Conservation (phyloP, 2,113 vertebrate genomes). For the Cichladusa arquata region DNA sequence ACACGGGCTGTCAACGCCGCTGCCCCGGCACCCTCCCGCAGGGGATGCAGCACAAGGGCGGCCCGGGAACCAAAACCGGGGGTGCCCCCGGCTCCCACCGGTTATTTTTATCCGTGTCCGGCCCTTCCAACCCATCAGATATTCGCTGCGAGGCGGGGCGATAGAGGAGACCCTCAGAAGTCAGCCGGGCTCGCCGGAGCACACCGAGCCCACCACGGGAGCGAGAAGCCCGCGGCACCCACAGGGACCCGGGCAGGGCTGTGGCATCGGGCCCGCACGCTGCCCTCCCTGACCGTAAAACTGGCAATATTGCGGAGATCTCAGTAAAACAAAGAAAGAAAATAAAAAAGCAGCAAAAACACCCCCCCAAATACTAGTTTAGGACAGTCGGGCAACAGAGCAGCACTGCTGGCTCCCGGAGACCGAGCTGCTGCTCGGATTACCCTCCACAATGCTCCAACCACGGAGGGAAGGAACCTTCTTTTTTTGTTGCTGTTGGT, state of each 20-base stretch:
- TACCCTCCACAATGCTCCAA: not conserved
- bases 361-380: not conserved
- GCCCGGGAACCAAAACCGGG: not conserved
- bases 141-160: not conserved
- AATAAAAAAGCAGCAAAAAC: not conserved
- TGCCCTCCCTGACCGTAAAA: not conserved
- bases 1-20: not conserved
- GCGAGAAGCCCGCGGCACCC: not conserved
- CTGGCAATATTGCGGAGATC: accelerated
- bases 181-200: not conserved
- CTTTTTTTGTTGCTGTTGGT: too few species aligned
- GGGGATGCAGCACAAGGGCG: not conserved
- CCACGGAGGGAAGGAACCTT: not conserved
- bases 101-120: not conserved
- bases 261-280: not conserved
- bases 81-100: not conserved
- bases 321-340: not conserved
- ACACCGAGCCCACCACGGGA: accelerated
- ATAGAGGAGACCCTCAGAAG: accelerated
- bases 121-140: not conserved
- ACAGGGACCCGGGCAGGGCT: not conserved
- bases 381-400: not conserved
- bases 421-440: not conserved
- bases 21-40: not conserved
- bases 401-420: too few species aligned